A percentile compares a stretch with the other conserved stretches of the same genome.
Conservation (phyloP, 23 tunicate genomes). For the Phallusia fumigata region DNA sequence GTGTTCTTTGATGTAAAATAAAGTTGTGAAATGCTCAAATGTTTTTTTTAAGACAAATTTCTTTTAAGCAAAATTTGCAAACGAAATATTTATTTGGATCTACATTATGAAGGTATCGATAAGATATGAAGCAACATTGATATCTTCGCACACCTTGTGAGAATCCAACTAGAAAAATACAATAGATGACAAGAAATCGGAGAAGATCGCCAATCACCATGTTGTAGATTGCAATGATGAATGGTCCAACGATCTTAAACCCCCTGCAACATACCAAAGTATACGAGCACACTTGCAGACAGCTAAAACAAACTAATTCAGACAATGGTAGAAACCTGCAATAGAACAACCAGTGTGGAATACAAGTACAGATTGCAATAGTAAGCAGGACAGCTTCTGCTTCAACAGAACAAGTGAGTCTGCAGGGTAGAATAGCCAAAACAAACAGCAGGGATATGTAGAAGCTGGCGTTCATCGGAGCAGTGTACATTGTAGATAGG, state of each 20-base stretch:
- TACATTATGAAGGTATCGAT: too few relatives aligned
- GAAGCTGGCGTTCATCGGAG: constrained; percentile 86
- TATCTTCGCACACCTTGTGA: constrained; percentile 65
- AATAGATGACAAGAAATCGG: constrained; percentile 74
- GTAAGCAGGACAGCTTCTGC: constrained; percentile 84
- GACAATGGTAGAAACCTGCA: constrained; percentile 64
- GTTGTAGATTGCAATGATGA: constrained; percentile 79
- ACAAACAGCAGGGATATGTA: constrained; percentile 61
- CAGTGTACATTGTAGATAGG: constrained; percentile 48
- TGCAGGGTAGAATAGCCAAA: constrained; percentile 57
- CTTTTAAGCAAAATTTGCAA: too few relatives aligned
- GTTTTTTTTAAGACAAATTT: background rate
- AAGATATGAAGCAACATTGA: too few relatives aligned
- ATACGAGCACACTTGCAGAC: background rate
- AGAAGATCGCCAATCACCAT: constrained; percentile 89
- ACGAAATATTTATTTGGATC: too few relatives aligned
- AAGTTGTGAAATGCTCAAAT: background rate
- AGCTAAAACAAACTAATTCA: too few relatives aligned
- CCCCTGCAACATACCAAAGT: constrained; percentile 44
- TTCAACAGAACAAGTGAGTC: constrained; percentile 60
- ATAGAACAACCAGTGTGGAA: constrained; percentile 83
- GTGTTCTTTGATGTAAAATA: too few relatives aligned
- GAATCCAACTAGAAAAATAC: constrained; percentile 74
- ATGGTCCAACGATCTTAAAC: constrained; percentile 88
- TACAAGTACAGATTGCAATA: constrained; percentile 59